Base-by-base conservation (phyloP, 2,888 invertebrate genomes). In the Seladonia tumulorum region DNA sequence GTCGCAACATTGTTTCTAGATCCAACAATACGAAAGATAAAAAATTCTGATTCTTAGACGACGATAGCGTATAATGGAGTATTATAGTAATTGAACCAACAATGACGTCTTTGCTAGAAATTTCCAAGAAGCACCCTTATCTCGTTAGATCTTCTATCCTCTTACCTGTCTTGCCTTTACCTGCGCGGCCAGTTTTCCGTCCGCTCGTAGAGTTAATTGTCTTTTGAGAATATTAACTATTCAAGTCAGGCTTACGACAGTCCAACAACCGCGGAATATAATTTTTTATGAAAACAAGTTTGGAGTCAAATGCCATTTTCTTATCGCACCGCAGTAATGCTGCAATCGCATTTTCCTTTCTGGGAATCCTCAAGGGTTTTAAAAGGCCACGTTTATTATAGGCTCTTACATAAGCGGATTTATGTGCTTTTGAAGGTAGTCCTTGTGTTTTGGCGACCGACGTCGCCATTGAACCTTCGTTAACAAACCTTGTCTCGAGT, bases 71-170 rank as follows among this genome's bases (percentile, higher is more conserved):
- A 75, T 53, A 85, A 87, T 81, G 83, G 74, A 85, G 45, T 5
- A 76, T 39, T n/a, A 82, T 81, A 14, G n/a, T 73, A 29, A 74
- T 79, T 72, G 57, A 70, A 42, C 12, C 22, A 57, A 39, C 71
- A 72, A 68, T 81, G 83, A 86, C 84, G 81, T 82, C 49, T 76
- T 75, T 14, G 42, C 77, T 82, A 29, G 57, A 77, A 79, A 83
- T 85, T 90, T 90, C 89, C 72, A 66, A 88, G 87, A 90, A 84
- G 25, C 49, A 18, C 60, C n/a, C 29, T 81, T 88, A 86, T 86
- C 78, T 22, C 57, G 18, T 49, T 42, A 22, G 72, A 79, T 63
- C n/a, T 10, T 60, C 49, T 29, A 68, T 35, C n/a, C 70, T 79
- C 39, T 82, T 60, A 82, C 76, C 77, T 84, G 71, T 60, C 49